Percentiles rank a stretch among this genome's conserved stretches.
Conservation (phyloP, 2,113 vertebrate genomes). For the Plestiodon gilberti region DNA sequence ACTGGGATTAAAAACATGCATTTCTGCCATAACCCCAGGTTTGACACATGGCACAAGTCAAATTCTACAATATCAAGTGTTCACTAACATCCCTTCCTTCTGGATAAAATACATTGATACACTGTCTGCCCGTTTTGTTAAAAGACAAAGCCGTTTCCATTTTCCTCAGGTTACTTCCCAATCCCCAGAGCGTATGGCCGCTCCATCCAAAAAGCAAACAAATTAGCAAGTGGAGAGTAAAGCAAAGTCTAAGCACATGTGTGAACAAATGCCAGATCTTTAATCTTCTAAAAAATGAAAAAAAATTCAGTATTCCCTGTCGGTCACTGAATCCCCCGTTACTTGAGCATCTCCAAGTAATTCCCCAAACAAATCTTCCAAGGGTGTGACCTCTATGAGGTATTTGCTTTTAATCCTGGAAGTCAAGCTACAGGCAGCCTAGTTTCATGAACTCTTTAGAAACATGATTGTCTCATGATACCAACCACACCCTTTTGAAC, state of each 20-base stretch:
- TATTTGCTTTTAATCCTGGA: background rate
- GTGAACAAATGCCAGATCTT: constrained; percentile 4
- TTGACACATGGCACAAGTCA: background rate
- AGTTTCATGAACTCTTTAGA: background rate
- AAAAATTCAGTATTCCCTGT: background rate
- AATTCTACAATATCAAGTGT: background rate
- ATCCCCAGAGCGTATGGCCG: background rate
- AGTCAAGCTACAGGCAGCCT: background rate
- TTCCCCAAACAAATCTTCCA: background rate
- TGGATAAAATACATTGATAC: background rate
- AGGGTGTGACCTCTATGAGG: background rate
- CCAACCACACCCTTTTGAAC: background rate
- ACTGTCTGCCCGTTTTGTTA: background rate
- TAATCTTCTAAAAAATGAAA: background rate
- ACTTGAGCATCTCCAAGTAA: background rate
- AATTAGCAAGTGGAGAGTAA: constrained; percentile 6
- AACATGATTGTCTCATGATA: background rate
- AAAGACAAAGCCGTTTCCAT: background rate
- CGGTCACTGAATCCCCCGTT: background rate
- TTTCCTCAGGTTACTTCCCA: background rate
- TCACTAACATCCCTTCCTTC: background rate
- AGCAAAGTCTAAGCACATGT: background rate
- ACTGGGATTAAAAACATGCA: background rate
- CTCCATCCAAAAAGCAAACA: constrained; percentile 8
- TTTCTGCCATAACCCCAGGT: background rate